Conservation (phyloP, 2,888 invertebrate species). For the Drosophila pegasa region DNA sequence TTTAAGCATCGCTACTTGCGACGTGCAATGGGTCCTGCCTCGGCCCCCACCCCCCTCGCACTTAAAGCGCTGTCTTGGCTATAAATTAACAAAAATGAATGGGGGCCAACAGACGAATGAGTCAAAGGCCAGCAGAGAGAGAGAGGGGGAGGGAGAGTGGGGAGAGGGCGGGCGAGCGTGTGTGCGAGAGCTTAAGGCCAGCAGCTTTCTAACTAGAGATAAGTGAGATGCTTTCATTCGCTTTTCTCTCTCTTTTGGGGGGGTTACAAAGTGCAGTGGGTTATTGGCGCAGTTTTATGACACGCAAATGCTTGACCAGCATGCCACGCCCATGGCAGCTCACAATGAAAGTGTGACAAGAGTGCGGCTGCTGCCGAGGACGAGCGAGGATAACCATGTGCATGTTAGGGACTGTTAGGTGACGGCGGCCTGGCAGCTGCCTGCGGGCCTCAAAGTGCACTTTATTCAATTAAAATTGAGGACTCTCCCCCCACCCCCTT, state of each 20-base stretch:
- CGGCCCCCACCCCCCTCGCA: background rate
- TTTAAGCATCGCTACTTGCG: constrained; percentile 80
- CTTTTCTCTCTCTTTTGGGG: background rate
- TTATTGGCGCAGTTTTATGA: constrained; percentile 78
- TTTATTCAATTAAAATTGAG: constrained; percentile 73
- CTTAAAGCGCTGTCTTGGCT: constrained; percentile 53
- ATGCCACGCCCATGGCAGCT: constrained; percentile 26
- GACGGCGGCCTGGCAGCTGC: constrained; percentile 6
- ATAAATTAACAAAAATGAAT: constrained; percentile 80
- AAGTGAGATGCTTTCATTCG: constrained; percentile 4
- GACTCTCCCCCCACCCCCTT: background rate
- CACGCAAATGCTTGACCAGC: constrained; percentile 38
- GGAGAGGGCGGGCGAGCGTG: background rate
- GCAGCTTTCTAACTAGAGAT: constrained; percentile 40
- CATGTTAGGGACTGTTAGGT: background rate
- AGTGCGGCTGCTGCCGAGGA: constrained; percentile 16
- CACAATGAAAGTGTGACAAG: constrained; percentile 75
- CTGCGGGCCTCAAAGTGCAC: constrained; percentile 67
- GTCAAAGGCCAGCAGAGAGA: constrained; percentile 13
- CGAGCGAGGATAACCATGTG: background rate
- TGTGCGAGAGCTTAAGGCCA: constrained; percentile 4
- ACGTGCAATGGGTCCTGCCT: constrained; percentile 62
- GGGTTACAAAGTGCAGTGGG: constrained; percentile 70
- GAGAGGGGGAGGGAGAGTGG: background rate
- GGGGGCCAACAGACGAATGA: constrained; percentile 41